These are phyloP conservation scores for Habrosyne pyritoides DNA, from an alignment of 2,888 invertebrate genomes.

Conservation along the genomic window DNA sequence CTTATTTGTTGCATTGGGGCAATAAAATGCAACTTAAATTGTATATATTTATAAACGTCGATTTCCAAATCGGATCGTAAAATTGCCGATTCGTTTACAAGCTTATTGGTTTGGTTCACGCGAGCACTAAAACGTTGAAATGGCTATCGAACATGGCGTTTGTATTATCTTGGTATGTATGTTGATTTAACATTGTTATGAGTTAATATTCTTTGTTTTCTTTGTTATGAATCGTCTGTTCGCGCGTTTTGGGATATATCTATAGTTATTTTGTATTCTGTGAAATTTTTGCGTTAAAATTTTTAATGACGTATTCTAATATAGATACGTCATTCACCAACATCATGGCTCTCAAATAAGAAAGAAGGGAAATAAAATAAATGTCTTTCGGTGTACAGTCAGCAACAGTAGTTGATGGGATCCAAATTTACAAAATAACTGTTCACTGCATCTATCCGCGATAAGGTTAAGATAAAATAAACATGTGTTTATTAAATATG, in stretches of 20 bases:
- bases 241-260: background rate
- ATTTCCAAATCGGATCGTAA: slow-evolving; percentile 67
- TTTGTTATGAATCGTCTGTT: background rate
- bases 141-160: slow-evolving; percentile 51
- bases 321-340: too few relatives aligned
- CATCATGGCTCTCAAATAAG: too few relatives aligned
- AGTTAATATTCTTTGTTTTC: background rate
- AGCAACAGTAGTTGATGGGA: too few relatives aligned
- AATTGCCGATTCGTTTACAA: slow-evolving; percentile 42
- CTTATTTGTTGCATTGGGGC: slow-evolving; percentile 38
- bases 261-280: too few relatives aligned
- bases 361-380: too few relatives aligned
- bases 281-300: background rate
- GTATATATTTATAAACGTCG: slow-evolving; percentile 73
- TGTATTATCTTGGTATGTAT: slow-evolving; percentile 54
- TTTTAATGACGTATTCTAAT: too few relatives aligned
- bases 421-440: too few relatives aligned
- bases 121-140: slow-evolving; percentile 47
- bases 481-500: too few relatives aligned
- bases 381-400: too few relatives aligned
- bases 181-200: background rate
- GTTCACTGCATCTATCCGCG: too few relatives aligned
- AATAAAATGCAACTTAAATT: slow-evolving; percentile 62
- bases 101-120: slow-evolving; percentile 46
- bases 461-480: too few relatives aligned